Evolutionary conservation across 53 echinoderm and acorn worm genomes (phyloP), one percentile per base, ranked within the genome.

Genomic region (Astropecten irregularis): DNA sequence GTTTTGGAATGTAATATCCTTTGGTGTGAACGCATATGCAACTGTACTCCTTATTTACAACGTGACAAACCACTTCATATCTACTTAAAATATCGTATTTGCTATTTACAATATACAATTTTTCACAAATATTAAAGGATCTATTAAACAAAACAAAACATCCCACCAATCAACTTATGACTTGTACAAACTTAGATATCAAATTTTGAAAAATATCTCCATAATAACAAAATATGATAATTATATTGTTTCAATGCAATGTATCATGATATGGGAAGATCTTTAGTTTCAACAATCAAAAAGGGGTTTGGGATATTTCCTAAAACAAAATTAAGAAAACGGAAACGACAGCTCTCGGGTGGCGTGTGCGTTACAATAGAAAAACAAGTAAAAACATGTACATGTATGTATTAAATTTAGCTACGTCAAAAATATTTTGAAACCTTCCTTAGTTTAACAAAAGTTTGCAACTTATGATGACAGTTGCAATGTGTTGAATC

Each of bases 21-120:
- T n/a, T n/a, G n/a, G n/a, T n/a, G n/a, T n/a, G n/a, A n/a, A n/a
- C n/a, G n/a, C n/a, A n/a, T n/a, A n/a, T n/a, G n/a, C n/a, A n/a
- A n/a, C n/a, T n/a, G n/a, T n/a, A n/a, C n/a, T n/a, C n/a, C n/a
- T n/a, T 20, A 66, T 7, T 3, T 62, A 71, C 71, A 49, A 51
- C 33, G 33, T 60, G 16, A 48, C 79, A 61, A 23, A 30, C 79
- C n/a, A 13, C 30, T 52, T 59, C 18, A 30, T 28, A 42, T 28
- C 60, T 79, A 79, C 62, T 22, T 62, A 79, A 60, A 79, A 79
- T 79, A 79, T 79, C 61, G 35, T 62, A 79, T 60, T 62, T 74
- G 74, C 74, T 74, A 74, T 74, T 57, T 74, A 74, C 74, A 74
- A 74, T 74, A 23, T 74, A 74, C 74, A 74, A n/a, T 54, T 25